phyloP scores from a whole-genome alignment of 1,140 invertebrate genomes.

The Argopecten irradians region DNA sequence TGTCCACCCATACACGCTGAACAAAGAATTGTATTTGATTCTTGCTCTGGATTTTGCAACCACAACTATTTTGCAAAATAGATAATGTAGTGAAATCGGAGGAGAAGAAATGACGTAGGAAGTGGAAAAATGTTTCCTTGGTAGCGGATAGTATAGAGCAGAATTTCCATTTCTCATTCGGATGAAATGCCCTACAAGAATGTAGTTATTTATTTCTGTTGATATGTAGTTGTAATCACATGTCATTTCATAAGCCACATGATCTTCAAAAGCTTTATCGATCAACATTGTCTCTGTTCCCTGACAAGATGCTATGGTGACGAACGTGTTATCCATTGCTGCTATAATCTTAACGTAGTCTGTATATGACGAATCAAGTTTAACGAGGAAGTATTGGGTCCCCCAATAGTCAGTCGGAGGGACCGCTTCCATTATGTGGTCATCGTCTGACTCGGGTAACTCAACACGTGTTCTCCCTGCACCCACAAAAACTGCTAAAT shows the following conservation, averaged over 20 bases:
- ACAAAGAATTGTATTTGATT: background rate
- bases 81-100: background rate
- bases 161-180: background rate
- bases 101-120: background rate
- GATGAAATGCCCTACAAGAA: background rate
- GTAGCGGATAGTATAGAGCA: background rate
- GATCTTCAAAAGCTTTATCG: background rate
- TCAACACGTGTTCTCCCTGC: background rate
- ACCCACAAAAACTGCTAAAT: background rate
- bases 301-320: background rate
- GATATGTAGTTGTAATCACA: background rate
- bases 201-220: background rate
- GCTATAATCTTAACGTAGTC: background rate
- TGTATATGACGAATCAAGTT: background rate
- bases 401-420: background rate
- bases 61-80: background rate
- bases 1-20: background rate
- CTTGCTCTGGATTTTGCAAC: background rate
- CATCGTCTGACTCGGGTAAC: background rate
- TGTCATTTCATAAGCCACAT: background rate
- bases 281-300: background rate
- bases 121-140: background rate
- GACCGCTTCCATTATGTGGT: background rate
- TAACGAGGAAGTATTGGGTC: background rate
- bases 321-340: background rate